Evolutionary conservation across 2,113 vertebrate genomes (phyloP), one percentile per base, ranked within the genome.

Genomic region (Bothrops jararaca): DNA sequence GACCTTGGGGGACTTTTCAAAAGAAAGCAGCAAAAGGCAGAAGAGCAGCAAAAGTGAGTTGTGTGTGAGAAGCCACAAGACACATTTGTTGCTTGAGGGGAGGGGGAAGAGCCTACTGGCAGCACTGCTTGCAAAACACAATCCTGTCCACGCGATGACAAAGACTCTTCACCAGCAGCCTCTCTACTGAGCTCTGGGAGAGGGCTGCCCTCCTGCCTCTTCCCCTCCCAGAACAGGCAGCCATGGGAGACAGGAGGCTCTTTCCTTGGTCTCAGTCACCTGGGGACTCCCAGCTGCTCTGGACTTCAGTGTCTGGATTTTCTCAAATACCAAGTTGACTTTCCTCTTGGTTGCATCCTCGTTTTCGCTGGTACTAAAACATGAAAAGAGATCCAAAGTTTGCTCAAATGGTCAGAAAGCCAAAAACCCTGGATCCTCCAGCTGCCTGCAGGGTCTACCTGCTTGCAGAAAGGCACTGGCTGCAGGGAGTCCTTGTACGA

Each of bases 241-340:
- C 80, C 4, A 90, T 1, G 92, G 0, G 1, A 95, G 95, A 92
- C 4, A 93, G 2, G 20, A 96, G 58, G 1, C 4, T 26, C 20
- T 58, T 95, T 97, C 93, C 98, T 97, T 95, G 97, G 98, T 92
- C 87, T 96, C 88, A 97, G 29, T 98, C 93, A 97, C 97, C 95
- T 98, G 98, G 0, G 97, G 92, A 29, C 96, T 98, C 42, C 98
- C 98, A 13, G 98, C 98, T 89, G 99, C 99, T 94, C 99, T 98
- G 92, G 99, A 99, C 97, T 99, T 99, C 95, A 99, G 97, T 5
- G 99, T 99, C 97, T 99, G 99, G 95, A 99, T 99, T 97, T 99
- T 99, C 97, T 99, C 99, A 97, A 99, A 99, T 92, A 99, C 99
- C 86, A 99, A 96, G 97, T 99, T 99, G 96, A 99, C 99, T 96